A percentile compares a stretch with the other conserved stretches of the same genome.
Evolutionary conservation across 2,797 vertebrate species (phyloP).

Genomic region (Gymnodraco acuticeps): DNA sequence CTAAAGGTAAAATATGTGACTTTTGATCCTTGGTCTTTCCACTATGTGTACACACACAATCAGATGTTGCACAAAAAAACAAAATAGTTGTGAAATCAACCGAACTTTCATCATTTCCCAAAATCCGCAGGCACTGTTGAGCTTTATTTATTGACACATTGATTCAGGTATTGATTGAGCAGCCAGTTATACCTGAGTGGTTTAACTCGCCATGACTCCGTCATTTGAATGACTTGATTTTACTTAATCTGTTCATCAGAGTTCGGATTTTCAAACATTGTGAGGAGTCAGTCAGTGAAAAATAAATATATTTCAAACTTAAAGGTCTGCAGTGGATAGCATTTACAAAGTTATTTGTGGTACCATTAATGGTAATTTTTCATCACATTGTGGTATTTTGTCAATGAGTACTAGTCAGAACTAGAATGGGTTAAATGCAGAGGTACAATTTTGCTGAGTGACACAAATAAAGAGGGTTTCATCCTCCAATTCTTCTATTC

Average conservation of each 20-base stretch:
- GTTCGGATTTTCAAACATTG: background rate
- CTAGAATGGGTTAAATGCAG: no score
- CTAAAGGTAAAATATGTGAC: background rate
- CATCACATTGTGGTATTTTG: background rate
- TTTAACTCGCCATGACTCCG: background rate
- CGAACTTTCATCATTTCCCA: slow-evolving; percentile 68
- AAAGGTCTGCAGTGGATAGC: background rate
- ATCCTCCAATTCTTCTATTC: no score
- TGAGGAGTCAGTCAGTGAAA: background rate
- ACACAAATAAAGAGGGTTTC: no score
- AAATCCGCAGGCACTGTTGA: slow-evolving; percentile 44
- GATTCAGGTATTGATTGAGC: slow-evolving; percentile 38
- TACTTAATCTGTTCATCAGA: background rate
- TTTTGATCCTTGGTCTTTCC: slow-evolving; percentile 6
- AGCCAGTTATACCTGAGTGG: background rate
- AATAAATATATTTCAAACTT: background rate
- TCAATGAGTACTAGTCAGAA: background rate
- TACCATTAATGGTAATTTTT: background rate
- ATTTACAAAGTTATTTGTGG: background rate
- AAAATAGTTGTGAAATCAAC: slow-evolving; percentile 53
- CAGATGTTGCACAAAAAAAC: slow-evolving; percentile 33
- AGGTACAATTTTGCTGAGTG: no score
- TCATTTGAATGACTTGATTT: background rate
- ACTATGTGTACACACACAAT: slow-evolving; percentile 15
- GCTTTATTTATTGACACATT: slow-evolving; percentile 30